Base-by-base conservation (phyloP, 1,140 invertebrate species). In the Drosophila orena region DNA sequence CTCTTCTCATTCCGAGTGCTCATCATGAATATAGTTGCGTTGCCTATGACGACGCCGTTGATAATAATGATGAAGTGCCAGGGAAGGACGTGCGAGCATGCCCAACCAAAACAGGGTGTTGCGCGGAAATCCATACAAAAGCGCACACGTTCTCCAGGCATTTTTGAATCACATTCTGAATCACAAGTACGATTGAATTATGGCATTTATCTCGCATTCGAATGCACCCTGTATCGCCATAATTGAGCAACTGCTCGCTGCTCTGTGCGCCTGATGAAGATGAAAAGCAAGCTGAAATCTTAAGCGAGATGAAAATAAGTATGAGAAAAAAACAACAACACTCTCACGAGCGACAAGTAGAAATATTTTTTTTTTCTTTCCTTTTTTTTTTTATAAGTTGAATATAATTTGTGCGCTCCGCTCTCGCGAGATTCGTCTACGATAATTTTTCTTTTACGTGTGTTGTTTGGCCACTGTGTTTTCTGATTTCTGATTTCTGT, bases 401-500 rank as follows among this genome's bases (percentile, higher is more conserved):
- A 88, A 88, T 81, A 86, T 86, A 83, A 83, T 88, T 86, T 86
- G 83, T 79, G 14, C 52, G 17, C 52, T 40, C 15, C 3, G 52
- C 43, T 78, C 61, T 65, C 43, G 27, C 47, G 47, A 15, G 52
- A 40, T 15, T 65, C 66, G 62, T 68, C 77, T 88, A 77, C 79
- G 47, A 79, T 69, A 88, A 81, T 68, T 86, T 85, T 86, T 74
- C 68, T 70, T 81, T 75, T 64, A 43, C 59, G 58, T 68, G 58
- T 64, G 58, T 80, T 77, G 58, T 80, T 77, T 79, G 77, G 47
- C 27, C 72, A 58, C 71, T 80, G 81, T 86, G 74, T 75, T 85
- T 81, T 81, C 73, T 76, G 78, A 81, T 85, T 81, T 81, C 73
- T 76, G 78, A 81, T 85, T 81, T 81, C 73, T 76, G 78, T 88